phyloP scores from a whole-genome alignment of 2,888 invertebrate genomes.

The Allophyes oxyacanthae region DNA sequence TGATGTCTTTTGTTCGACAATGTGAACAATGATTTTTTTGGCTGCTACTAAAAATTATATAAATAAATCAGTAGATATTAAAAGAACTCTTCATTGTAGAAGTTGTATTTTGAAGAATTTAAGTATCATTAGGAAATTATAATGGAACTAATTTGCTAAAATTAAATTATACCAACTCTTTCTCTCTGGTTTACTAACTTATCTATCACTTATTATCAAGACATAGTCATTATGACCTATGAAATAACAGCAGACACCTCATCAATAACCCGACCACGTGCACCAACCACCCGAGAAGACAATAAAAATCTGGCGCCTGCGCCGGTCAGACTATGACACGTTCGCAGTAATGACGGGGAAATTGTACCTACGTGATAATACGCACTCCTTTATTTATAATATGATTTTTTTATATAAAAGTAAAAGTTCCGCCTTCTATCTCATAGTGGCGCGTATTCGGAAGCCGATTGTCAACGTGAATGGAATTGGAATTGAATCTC shows the following conservation, averaged over 20 bases:
- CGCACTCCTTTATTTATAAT: conserved; percentile 52
- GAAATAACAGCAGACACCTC: conserved; percentile 46
- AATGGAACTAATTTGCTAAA: too few relatives aligned
- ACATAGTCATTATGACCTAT: conserved; percentile 14
- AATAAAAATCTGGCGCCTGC: conserved; percentile 85
- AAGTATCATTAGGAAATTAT: too few relatives aligned
- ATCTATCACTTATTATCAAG: not conserved
- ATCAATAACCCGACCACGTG: conserved; percentile 60
- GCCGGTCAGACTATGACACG: conserved; percentile 82
- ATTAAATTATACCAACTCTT: too few relatives aligned
- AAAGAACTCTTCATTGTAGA: too few relatives aligned
- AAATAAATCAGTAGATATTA: too few relatives aligned
- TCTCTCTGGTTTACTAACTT: too few relatives aligned
- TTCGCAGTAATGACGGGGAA: conserved; percentile 82
- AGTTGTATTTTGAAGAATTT: too few relatives aligned
- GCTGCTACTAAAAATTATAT: too few relatives aligned
- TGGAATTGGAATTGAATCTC: conserved; percentile 69
- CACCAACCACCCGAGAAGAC: conserved; percentile 68
- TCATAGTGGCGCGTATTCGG: conserved; percentile 77
- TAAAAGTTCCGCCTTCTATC: conserved; percentile 75
- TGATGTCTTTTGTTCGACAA: conserved; percentile 54
- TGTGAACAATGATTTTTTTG: not conserved
- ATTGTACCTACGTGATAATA: conserved; percentile 83
- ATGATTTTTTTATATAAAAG: conserved; percentile 71
- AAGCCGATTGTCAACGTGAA: conserved; percentile 73